These are phyloP conservation scores for Notospermus geniculatus DNA, from an alignment of 1,140 invertebrate genomes.

Conservation along the genomic window DNA sequence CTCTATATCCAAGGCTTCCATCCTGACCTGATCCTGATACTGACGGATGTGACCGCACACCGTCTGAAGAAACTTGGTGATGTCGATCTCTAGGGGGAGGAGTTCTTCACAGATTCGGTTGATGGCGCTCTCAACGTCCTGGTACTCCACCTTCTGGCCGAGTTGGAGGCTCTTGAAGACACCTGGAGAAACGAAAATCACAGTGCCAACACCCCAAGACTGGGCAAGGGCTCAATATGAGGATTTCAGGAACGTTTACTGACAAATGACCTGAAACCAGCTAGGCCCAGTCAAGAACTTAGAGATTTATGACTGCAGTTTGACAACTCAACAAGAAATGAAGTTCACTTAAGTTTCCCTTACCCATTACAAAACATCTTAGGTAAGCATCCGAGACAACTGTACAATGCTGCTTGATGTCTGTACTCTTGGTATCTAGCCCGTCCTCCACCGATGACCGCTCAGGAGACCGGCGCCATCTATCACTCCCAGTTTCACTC, in stretches of 20 bases:
- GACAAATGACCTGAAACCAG: no score
- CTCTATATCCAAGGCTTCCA: not conserved
- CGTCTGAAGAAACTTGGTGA: constrained; percentile 67
- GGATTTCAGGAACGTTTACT: not conserved
- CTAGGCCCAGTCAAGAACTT: not conserved
- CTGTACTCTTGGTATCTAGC: constrained; percentile 7
- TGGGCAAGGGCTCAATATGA: not conserved
- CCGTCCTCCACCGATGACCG: not conserved
- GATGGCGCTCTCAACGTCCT: constrained; percentile 72
- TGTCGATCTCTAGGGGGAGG: constrained; percentile 68
- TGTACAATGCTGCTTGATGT: constrained; percentile 64
- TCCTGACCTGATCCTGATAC: constrained; percentile 19
- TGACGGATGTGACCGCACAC: constrained; percentile 46
- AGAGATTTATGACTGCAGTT: not conserved
- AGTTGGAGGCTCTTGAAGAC: constrained; percentile 60
- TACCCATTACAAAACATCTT: constrained; percentile 67
- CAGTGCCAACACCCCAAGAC: not conserved
- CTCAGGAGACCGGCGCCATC: constrained; percentile 7
- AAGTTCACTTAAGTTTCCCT: no score
- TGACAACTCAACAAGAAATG: no score
- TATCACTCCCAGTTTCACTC: not conserved
- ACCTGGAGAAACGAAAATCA: constrained; percentile 28
- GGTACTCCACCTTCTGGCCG: constrained; percentile 61
- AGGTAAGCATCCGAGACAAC: constrained; percentile 64
- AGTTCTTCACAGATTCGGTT: constrained; percentile 70